Conservation (phyloP, 1,140 invertebrate genomes). For the Caenorhabditis tropicalis region DNA sequence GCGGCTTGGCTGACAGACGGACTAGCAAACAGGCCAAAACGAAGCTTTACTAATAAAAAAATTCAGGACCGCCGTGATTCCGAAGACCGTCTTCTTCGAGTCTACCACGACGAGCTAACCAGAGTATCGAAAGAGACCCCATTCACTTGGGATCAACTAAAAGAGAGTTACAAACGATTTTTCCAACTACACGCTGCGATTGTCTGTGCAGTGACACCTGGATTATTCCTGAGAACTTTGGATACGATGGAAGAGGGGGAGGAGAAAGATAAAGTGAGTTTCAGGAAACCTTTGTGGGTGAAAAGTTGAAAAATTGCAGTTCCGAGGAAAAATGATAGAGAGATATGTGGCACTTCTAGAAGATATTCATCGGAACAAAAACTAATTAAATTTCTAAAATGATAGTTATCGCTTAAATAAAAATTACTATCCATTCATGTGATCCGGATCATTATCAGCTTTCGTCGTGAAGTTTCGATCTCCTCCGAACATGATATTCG, state of each 20-base stretch:
- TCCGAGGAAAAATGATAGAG: not conserved
- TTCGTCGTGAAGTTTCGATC: not conserved
- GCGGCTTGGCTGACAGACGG: too few relatives aligned
- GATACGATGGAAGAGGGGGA: not conserved
- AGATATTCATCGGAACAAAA: not conserved
- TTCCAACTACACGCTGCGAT: constrained; percentile 10
- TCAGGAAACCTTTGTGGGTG: too few relatives aligned
- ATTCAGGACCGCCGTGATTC: constrained; percentile 20
- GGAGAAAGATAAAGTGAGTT: not conserved
- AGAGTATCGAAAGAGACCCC: not conserved
- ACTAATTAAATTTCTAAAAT: not conserved
- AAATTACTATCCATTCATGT: too few relatives aligned
- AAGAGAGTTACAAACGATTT: not conserved
- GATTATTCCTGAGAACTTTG: not conserved
- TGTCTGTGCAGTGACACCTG: not conserved
- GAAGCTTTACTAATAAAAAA: too few relatives aligned
- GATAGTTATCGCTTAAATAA: too few relatives aligned
- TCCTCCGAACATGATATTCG: not conserved
- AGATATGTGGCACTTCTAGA: not conserved
- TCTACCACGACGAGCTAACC: constrained; percentile 5
- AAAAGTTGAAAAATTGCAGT: not conserved
- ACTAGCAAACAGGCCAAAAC: too few relatives aligned
- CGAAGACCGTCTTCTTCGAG: not conserved
- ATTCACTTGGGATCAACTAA: not conserved
- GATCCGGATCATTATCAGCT: too few relatives aligned